A percentile compares a stretch with the other conserved stretches of the same genome.
Conservation (phyloP, 2,888 invertebrate genomes). For the Pediacus dermestoides region DNA sequence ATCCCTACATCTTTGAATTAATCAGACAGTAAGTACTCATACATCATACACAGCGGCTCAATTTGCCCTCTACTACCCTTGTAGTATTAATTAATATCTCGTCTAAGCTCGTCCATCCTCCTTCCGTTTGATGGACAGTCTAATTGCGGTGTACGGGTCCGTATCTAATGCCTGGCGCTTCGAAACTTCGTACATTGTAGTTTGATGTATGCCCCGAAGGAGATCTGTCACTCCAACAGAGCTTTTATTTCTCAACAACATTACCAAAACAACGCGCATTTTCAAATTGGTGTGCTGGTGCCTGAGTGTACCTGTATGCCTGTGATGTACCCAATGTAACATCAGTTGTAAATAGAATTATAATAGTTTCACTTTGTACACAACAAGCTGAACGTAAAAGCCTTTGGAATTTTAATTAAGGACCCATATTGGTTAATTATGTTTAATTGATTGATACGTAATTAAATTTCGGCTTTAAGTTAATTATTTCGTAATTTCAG, state of each 20-base stretch:
- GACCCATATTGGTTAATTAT: constrained; percentile 12
- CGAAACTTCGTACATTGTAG: constrained; percentile 21
- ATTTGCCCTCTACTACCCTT: background rate
- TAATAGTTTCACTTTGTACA: background rate
- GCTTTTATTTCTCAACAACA: constrained; percentile 27
- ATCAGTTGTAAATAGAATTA: constrained; percentile 1
- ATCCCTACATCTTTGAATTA: too few species aligned
- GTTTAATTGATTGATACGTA: constrained; percentile 16
- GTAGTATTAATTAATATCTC: constrained; percentile 21
- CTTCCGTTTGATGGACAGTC: constrained; percentile 30
- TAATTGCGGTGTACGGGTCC: too few species aligned
- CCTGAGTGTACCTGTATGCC: too few species aligned
- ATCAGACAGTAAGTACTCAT: too few species aligned
- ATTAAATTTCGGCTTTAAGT: constrained; percentile 12
- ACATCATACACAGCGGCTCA: too few species aligned
- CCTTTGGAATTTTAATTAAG: constrained; percentile 24
- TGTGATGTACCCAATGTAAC: too few species aligned
- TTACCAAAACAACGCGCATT: constrained; percentile 6
- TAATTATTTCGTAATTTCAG: constrained; percentile 2
- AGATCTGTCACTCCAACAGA: constrained; percentile 27
- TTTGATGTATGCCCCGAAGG: constrained; percentile 28
- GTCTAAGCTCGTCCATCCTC: constrained; percentile 18
- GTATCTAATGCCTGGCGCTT: constrained; percentile 26
- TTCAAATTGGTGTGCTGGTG: too few species aligned
- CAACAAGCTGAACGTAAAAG: constrained; percentile 6